These are phyloP conservation scores for Cromileptes altivelis DNA, from an alignment of 2,113 vertebrate species.

Conservation along the genomic window DNA sequence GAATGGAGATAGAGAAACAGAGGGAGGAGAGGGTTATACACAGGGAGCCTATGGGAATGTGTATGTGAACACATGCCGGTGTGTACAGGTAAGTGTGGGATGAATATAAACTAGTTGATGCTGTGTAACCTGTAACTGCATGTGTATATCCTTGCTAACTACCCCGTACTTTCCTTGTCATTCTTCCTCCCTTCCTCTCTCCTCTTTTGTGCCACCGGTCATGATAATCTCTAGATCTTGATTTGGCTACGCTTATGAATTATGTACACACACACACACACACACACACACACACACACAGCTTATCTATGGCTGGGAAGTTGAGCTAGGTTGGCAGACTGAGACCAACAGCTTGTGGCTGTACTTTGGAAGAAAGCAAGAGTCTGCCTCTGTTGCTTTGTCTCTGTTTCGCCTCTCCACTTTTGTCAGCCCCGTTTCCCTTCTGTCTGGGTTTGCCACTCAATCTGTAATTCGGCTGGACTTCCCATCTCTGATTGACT, in stretches of 20 bases:
- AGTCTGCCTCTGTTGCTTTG: constrained; percentile 63
- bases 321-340: constrained; percentile 74
- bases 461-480: constrained; percentile 55
- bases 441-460: constrained; percentile 63
- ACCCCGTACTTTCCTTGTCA: background rate
- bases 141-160: background rate
- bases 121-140: constrained; percentile 11
- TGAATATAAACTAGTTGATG: constrained; percentile 54
- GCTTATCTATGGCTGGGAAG: constrained; percentile 68
- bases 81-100: constrained; percentile 50
- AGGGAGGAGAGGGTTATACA: constrained; percentile 43
- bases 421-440: constrained; percentile 58
- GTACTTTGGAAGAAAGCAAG: constrained; percentile 71
- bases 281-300: constrained; percentile 29
- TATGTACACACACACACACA: constrained; percentile 35
- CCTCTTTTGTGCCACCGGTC: constrained; percentile 38
- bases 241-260: constrained; percentile 72
- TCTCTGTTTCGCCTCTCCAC: constrained; percentile 69
- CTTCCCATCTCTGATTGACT: constrained; percentile 44
- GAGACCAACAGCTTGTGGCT: constrained; percentile 80
- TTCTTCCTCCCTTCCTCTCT: background rate
- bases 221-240: constrained; percentile 65
- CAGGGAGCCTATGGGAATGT: constrained; percentile 50
- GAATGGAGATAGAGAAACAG: constrained; percentile 57
- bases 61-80: constrained; percentile 41